phyloP scores from a whole-genome alignment of 2,797 vertebrate species.

The Cyclopterus lumpus region DNA sequence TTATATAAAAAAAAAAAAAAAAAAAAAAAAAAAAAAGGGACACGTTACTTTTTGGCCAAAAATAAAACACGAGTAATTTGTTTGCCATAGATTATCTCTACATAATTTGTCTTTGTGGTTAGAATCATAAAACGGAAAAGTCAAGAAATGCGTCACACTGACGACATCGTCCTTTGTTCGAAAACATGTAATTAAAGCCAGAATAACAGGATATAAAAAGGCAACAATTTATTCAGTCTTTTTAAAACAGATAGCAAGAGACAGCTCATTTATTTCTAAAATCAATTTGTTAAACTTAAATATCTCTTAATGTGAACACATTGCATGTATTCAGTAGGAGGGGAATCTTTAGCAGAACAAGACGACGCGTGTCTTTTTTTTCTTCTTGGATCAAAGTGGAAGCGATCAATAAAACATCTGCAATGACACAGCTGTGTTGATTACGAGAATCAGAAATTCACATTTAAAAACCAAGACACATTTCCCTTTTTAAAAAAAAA shows the following conservation, averaged over 20 bases:
- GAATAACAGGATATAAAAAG: constrained; percentile 75
- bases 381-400: constrained; percentile 57
- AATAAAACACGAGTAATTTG: no score
- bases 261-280: constrained; percentile 75
- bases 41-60: neutral
- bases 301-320: constrained; percentile 79
- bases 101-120: neutral
- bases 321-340: constrained; percentile 80
- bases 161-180: no score
- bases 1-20: no score
- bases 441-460: constrained; percentile 77
- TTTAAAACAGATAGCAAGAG: constrained; percentile 78
- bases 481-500: constrained; percentile 75
- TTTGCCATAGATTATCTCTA: neutral
- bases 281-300: constrained; percentile 80
- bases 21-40: no score
- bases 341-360: constrained; percentile 69
- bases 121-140: neutral
- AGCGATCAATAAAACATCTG: constrained; percentile 61
- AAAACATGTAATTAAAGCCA: constrained; percentile 16
- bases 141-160: neutral
- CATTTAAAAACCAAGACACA: constrained; percentile 72
- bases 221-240: constrained; percentile 83
- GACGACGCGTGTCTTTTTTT: constrained; percentile 39
- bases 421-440: constrained; percentile 50